Percentiles rank a stretch among this genome's conserved stretches.
Conservation (phyloP, 2,113 vertebrate species). For the Microcebus griseorufus region DNA sequence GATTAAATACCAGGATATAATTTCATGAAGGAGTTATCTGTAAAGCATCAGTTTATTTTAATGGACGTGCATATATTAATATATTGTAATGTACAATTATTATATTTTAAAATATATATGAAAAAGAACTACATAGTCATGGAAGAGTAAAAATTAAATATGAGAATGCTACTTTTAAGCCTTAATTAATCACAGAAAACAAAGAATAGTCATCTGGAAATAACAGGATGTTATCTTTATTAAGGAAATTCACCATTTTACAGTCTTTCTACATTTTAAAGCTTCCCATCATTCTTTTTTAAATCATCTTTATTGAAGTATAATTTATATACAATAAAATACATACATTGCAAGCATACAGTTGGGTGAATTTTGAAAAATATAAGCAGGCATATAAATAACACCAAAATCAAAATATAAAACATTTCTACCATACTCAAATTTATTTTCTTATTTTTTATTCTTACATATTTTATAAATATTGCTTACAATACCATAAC, state of each 20-base stretch:
- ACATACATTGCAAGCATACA: neutral
- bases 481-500: neutral
- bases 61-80: neutral
- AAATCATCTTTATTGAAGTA: no score
- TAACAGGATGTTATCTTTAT: no score
- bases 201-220: no score
- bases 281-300: no score
- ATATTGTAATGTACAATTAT: neutral
- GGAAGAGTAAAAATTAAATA: no score
- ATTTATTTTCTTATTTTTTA: neutral
- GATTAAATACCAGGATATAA: neutral
- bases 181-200: no score
- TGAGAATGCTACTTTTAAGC: no score
- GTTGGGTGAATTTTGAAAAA: neutral
- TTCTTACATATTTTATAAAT: neutral
- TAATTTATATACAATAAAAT: no score
- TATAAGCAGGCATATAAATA: neutral
- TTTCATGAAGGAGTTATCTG: neutral
- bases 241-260: no score
- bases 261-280: no score
- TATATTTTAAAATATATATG: no score
- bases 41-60: neutral
- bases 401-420: neutral
- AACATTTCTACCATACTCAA: neutral
- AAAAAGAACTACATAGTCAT: no score